Conservation (phyloP, 2,113 vertebrate genomes). For the Cyprinodon variegatus region DNA sequence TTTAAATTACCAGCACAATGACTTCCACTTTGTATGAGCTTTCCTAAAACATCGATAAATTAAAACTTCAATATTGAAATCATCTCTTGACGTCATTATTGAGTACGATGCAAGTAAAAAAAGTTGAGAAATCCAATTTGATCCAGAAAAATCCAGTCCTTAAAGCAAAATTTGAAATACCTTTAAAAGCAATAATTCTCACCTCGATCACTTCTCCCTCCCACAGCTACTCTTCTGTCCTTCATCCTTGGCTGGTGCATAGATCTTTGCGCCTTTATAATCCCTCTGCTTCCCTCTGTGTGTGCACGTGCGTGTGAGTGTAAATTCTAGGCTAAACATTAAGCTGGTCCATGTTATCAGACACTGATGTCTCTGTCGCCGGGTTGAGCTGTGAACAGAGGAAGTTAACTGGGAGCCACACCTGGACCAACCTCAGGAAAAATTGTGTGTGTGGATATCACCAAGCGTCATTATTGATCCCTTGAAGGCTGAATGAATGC, state of each 20-base stretch:
- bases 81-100: neutral
- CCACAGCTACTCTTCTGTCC: constrained; percentile 26
- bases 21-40: neutral
- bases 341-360: constrained; percentile 69
- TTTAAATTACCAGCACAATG: neutral
- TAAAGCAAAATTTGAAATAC: neutral
- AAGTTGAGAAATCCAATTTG: neutral
- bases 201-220: constrained; percentile 36
- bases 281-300: constrained; percentile 53
- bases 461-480: constrained; percentile 27
- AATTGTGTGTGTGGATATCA: neutral
- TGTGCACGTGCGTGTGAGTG: constrained; percentile 39
- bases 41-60: neutral
- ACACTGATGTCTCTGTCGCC: constrained; percentile 61
- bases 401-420: constrained; percentile 21
- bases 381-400: constrained; percentile 23
- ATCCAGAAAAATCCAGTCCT: neutral
- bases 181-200: constrained; percentile 31
- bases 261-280: constrained; percentile 49
- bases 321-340: constrained; percentile 76
- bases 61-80: neutral
- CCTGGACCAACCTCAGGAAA: constrained; percentile 3
- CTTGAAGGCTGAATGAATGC: constrained; percentile 11
- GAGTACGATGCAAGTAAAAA: neutral
- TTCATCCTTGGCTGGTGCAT: constrained; percentile 65